phyloP scores from a whole-genome alignment of 2,113 vertebrate species.

The Oxygymnocypris stewartii region DNA sequence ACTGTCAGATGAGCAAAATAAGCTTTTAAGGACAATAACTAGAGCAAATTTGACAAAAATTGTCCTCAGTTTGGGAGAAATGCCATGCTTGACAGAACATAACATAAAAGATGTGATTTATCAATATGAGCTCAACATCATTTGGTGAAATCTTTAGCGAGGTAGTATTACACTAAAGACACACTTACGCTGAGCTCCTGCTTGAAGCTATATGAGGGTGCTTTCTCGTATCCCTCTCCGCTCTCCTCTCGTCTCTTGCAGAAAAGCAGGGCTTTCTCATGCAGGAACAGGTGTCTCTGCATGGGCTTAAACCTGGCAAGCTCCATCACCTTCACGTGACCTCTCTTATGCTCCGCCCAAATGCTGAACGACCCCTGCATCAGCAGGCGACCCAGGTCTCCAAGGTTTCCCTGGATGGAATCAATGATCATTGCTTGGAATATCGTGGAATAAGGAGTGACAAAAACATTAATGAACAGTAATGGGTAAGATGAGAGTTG shows the following conservation, averaged over 20 bases:
- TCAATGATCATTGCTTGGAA: background rate
- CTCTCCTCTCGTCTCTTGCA: constrained; percentile 95
- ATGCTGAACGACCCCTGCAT: constrained; percentile 98
- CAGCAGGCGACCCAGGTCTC: constrained; percentile 89
- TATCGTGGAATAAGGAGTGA: background rate
- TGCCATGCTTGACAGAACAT: background rate
- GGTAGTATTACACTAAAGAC: background rate
- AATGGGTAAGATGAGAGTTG: background rate
- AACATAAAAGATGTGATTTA: background rate
- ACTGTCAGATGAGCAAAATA: background rate
- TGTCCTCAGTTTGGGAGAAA: background rate
- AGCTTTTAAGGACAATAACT: background rate
- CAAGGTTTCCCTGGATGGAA: constrained; percentile 82
- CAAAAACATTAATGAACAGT: background rate
- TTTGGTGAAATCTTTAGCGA: too few relatives aligned
- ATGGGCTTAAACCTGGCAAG: constrained; percentile 97
- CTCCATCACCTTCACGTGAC: constrained; percentile 96
- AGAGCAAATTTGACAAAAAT: background rate
- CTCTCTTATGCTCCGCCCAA: constrained; percentile 96
- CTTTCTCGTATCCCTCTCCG: constrained; percentile 96
- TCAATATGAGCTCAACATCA: background rate
- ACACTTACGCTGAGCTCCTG: constrained; percentile 88
- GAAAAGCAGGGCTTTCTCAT: constrained; percentile 93
- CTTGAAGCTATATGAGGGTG: constrained; percentile 97
- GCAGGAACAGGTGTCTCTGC: constrained; percentile 96